Base-by-base conservation (phyloP, 1,140 invertebrate species). In the Venustaconcha ellipsiformis region DNA sequence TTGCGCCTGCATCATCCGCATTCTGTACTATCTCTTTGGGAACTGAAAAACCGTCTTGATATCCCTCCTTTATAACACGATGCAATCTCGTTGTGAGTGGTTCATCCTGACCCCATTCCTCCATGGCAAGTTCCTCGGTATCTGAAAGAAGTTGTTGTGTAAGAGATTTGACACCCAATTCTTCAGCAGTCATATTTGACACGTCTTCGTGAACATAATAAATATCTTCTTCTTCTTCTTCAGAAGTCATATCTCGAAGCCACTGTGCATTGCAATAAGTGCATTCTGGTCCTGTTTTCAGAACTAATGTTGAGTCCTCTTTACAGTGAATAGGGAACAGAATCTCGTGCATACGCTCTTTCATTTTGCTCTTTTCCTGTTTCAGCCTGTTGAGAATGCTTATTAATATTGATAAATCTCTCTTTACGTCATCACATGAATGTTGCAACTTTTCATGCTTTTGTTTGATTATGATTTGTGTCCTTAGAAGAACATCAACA, bases 1-100 rank as follows among this genome's bases (percentile, higher is more conserved):
- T 85, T 23, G 88, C 86, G 23, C 83, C 82, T 23, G 88, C 87
- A 83, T 89, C 88, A 76, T 89, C 88, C 20, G 88, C 86, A 79
- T 96, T 87, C 74, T 87, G 86, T 55, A 87, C 70, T 13, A 87
- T 68, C 78, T 87, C 86, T 70, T 87, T 88, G 20, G 86, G 78
- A 67, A 88, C 82, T 63, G 83, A 80, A 58, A 84, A 77, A 14
- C 84, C 86, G 70, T 80, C 83, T n/a, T 80, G 81, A 72, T 88
- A 88, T n/a, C 80, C 80, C 18, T 78, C 63, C 18, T 63, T 58
- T 11, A 76, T 23, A 62, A 85, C 71, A 15, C 78, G 68, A 26
- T 60, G 55, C 14, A 86, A 66, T 68, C 84, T 67, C 18, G 72
- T 81, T 55, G 83, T 84, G 6, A 86, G 74, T n/a, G 81, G 72